Evolutionary conservation across 2,888 invertebrate species (phyloP).

Genomic region (Latrodectus elegans): DNA sequence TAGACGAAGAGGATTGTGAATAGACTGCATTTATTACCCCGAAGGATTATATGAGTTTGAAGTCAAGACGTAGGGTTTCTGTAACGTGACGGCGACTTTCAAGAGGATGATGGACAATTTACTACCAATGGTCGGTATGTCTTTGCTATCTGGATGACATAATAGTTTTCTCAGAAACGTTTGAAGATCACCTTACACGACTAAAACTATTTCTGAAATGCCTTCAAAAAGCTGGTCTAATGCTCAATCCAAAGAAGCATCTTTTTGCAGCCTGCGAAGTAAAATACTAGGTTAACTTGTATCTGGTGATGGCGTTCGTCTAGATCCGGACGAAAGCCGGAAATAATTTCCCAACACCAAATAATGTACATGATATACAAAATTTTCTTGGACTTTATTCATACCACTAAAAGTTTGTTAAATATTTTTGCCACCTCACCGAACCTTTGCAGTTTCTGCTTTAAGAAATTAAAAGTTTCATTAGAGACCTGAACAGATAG

Average conservation of each 20-base stretch:
- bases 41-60: no score
- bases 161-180: slow-evolving; percentile 14
- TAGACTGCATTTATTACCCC: no score
- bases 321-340: slow-evolving; percentile 20
- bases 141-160: no score
- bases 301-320: slow-evolving; percentile 16
- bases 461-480: slow-evolving; percentile 24
- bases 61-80: no score
- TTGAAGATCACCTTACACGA: slow-evolving; percentile 67
- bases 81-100: no score
- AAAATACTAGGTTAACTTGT: slow-evolving; percentile 57
- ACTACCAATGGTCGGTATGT: no score
- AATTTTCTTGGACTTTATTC: no score
- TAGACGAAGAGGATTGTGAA: no score
- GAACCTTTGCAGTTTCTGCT: slow-evolving; percentile 33
- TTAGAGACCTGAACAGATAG: slow-evolving; percentile 11
- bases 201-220: slow-evolving; percentile 63
- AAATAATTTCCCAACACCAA: neutral
- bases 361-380: slow-evolving; percentile 19
- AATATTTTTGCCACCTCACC: slow-evolving; percentile 18
- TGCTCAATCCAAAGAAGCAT: slow-evolving; percentile 70
- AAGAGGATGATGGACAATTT: no score
- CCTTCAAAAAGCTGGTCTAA: slow-evolving; percentile 66
- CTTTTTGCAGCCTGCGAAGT: slow-evolving; percentile 60
- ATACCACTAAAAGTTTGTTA: neutral